Evolutionary conservation across 1,140 invertebrate species (phyloP).

Genomic region (Bathynomus jamesi): DNA sequence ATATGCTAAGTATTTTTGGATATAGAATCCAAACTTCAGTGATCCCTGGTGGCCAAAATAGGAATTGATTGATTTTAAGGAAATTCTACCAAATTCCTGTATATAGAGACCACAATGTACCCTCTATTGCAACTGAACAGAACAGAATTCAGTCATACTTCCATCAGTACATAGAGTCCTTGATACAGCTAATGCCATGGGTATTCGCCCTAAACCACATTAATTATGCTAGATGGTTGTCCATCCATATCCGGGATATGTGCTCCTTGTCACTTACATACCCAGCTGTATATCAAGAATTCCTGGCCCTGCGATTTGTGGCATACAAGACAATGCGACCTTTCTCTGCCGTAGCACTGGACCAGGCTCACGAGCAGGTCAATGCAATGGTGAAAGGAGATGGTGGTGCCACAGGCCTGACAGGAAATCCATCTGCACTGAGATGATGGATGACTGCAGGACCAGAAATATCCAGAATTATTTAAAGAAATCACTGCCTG

Average conservation of each 20-base stretch:
- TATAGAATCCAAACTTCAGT: too few relatives aligned
- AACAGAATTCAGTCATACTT: not conserved
- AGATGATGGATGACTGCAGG: conserved; percentile 17
- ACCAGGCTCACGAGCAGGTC: conserved; percentile 35
- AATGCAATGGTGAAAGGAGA: conserved; percentile 27
- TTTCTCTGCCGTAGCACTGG: conserved; percentile 30
- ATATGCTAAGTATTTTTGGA: too few relatives aligned
- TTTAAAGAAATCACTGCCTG: too few relatives aligned
- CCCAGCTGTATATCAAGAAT: not conserved
- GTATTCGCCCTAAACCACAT: conserved; percentile 9
- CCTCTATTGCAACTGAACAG: not conserved
- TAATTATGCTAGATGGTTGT: conserved; percentile 25
- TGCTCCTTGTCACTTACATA: conserved; percentile 8
- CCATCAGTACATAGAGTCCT: not conserved
- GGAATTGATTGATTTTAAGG: too few relatives aligned
- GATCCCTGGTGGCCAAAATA: too few relatives aligned
- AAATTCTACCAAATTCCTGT: too few relatives aligned
- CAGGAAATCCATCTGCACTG: conserved; percentile 14
- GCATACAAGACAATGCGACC: conserved; percentile 14
- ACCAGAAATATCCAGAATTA: too few relatives aligned
- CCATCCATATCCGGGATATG: conserved; percentile 20
- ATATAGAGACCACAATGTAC: too few relatives aligned
- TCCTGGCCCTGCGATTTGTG: conserved; percentile 8
- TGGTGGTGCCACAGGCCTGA: conserved; percentile 24
- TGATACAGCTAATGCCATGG: not conserved